phyloP scores from a whole-genome alignment of 2,797 vertebrate genomes.

The Rhinichthys osculus region DNA sequence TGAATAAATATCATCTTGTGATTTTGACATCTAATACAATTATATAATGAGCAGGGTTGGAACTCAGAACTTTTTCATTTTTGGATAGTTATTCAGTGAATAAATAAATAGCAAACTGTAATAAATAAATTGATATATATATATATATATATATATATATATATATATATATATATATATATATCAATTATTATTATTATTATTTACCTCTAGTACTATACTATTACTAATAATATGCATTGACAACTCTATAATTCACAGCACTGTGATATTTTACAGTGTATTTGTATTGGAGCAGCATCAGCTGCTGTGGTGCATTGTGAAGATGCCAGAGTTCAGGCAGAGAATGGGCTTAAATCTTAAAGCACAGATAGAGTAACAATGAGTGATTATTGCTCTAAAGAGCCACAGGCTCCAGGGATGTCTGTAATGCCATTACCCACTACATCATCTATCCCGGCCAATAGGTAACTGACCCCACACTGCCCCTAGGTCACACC shows the following conservation, averaged over 20 bases:
- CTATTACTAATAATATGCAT: background rate
- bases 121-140: no score
- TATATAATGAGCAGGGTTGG: no score
- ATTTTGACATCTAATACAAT: no score
- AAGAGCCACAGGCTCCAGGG: slow-evolving; percentile 77
- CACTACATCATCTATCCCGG: slow-evolving; percentile 77
- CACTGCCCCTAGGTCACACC: slow-evolving; percentile 74
- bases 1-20: background rate
- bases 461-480: slow-evolving; percentile 82
- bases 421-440: slow-evolving; percentile 80
- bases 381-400: slow-evolving; percentile 81
- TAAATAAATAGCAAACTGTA: no score
- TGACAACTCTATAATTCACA: slow-evolving; percentile 1
- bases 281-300: slow-evolving; percentile 27
- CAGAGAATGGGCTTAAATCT: slow-evolving; percentile 61
- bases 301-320: slow-evolving; percentile 37
- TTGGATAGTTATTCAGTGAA: no score
- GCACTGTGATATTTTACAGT: slow-evolving; percentile 13
- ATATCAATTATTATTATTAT: no score
- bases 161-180: no score
- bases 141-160: no score
- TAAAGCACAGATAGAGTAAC: slow-evolving; percentile 77
- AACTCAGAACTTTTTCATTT: no score
- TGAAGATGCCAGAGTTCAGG: slow-evolving; percentile 51
- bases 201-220: background rate